A percentile compares a stretch with the other conserved stretches of the same genome.
phyloP scores from a whole-genome alignment of 2,797 vertebrate genomes.

The Hyperoplus immaculatus region DNA sequence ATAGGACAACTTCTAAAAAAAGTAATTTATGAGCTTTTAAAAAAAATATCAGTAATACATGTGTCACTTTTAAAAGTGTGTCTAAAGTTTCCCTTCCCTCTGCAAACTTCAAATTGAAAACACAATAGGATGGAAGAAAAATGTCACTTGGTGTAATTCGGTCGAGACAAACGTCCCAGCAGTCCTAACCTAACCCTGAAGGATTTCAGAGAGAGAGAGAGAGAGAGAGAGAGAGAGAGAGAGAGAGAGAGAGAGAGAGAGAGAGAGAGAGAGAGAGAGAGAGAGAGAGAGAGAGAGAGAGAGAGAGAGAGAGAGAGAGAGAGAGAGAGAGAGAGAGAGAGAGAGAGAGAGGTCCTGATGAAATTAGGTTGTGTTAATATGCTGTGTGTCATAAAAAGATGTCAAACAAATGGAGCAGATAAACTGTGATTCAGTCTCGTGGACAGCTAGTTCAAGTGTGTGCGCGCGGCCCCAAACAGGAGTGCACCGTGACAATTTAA shows the following conservation, averaged over 20 bases:
- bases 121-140: constrained; percentile 55
- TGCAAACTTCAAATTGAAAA: constrained; percentile 67
- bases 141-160: constrained; percentile 74
- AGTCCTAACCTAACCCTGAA: constrained; percentile 80
- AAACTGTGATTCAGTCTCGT: constrained; percentile 73
- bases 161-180: constrained; percentile 75
- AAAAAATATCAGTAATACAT: constrained; percentile 80
- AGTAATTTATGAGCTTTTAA: constrained; percentile 31
- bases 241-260: constrained; percentile 55
- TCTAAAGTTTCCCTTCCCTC: constrained; percentile 29
- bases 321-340: no score
- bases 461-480: constrained; percentile 58
- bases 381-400: constrained; percentile 79
- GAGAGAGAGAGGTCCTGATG: constrained; percentile 71
- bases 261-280: constrained; percentile 29
- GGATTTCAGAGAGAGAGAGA: constrained; percentile 61
- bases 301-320: no score
- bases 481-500: constrained; percentile 78
- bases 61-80: constrained; percentile 81
- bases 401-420: constrained; percentile 82
- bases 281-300: constrained; percentile 69
- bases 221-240: constrained; percentile 55
- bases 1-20: constrained; percentile 32
- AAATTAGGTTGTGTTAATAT: constrained; percentile 82
- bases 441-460: constrained; percentile 69